Percentiles rank a stretch among this genome's conserved stretches.
Evolutionary conservation across 2,888 invertebrate species (phyloP).

Genomic region (Scaptomyza cyrtandrae): DNA sequence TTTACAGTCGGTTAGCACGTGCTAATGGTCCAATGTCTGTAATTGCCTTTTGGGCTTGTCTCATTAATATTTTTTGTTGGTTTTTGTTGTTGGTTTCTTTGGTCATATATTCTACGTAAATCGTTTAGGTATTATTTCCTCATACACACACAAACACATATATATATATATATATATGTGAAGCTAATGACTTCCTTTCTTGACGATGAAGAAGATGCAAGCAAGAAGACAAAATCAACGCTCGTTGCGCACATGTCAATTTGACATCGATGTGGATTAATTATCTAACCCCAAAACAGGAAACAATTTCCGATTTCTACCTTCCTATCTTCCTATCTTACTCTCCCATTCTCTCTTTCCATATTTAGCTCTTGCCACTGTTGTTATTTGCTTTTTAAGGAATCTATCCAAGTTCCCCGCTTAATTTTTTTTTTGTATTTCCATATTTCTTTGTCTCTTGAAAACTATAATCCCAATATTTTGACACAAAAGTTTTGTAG

Average conservation of each 20-base stretch:
- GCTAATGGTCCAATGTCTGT: conserved; percentile 29
- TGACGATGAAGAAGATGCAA: conserved; percentile 1
- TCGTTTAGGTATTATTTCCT: conserved; percentile 42
- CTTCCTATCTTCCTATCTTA: not conserved
- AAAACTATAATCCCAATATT: not conserved
- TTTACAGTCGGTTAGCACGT: conserved; percentile 35
- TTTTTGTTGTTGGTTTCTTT: conserved; percentile 10
- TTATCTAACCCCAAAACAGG: conserved; percentile 56
- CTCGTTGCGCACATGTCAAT: conserved; percentile 64
- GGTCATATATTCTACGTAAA: conserved; percentile 27
- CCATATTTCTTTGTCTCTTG: no score
- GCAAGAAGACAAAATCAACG: conserved; percentile 3
- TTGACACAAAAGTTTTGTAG: no score
- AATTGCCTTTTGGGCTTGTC: conserved; percentile 1
- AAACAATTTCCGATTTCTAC: conserved; percentile 38
- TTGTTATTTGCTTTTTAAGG: conserved; percentile 8
- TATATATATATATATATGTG: not conserved
- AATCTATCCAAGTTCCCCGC: not conserved
- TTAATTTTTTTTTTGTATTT: not conserved
- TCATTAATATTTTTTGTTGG: not conserved
- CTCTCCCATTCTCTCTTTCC: not conserved
- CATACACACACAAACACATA: conserved; percentile 34
- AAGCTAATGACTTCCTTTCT: conserved; percentile 59
- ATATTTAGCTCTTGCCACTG: not conserved
- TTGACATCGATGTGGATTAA: conserved; percentile 74